phyloP scores from a whole-genome alignment of 2,888 invertebrate species.

The Pristionchus arcanus region DNA sequence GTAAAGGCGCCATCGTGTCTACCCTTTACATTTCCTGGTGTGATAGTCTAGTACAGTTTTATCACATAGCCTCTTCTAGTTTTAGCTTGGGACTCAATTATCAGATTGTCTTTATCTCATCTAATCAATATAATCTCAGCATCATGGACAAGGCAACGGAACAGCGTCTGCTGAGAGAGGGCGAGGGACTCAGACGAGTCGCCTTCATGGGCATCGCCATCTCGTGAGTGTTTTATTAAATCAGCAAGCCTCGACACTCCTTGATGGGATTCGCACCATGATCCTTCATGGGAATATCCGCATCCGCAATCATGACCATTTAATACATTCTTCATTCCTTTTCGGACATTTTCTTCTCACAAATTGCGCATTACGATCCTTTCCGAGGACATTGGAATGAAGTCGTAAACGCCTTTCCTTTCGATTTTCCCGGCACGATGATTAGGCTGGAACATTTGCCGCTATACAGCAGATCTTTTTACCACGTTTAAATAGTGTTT shows the following conservation, averaged over 20 bases:
- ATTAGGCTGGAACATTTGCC: background rate
- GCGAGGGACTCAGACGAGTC: constrained; percentile 68
- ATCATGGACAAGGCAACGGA: constrained; percentile 50
- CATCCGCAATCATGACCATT: no score
- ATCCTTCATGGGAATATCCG: no score
- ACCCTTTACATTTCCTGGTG: background rate
- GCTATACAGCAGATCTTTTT: no score
- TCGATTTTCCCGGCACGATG: background rate
- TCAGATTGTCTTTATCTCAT: no score
- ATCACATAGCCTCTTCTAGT: no score
- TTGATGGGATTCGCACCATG: no score
- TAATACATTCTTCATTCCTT: no score
- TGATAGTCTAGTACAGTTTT: no score
- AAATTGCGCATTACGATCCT: background rate
- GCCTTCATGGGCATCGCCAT: constrained; percentile 71
- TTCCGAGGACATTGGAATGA: background rate
- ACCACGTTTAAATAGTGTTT: background rate
- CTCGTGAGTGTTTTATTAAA: constrained; percentile 61
- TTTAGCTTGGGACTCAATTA: no score
- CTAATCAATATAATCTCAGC: background rate
- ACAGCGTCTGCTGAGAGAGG: constrained; percentile 65
- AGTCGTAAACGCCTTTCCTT: background rate
- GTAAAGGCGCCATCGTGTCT: background rate
- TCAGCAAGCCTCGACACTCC: no score
- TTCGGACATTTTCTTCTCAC: background rate